Percentiles rank a stretch among this genome's conserved stretches.
Evolutionary conservation across 2,113 vertebrate genomes (phyloP).

Genomic region (Anas platyrhynchos): DNA sequence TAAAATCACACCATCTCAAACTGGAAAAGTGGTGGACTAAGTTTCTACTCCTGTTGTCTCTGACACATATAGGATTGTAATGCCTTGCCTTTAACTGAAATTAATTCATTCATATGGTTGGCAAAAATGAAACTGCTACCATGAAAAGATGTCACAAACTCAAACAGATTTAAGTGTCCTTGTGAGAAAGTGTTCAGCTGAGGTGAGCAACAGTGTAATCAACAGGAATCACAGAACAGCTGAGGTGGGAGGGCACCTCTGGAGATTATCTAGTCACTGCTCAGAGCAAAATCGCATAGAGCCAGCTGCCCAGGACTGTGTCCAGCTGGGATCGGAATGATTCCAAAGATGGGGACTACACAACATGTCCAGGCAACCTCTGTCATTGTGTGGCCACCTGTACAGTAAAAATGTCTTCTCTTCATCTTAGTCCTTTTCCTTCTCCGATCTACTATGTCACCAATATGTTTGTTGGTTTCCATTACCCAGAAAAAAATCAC

Average conservation of each 20-base stretch:
- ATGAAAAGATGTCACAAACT: neutral
- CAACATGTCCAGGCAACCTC: neutral
- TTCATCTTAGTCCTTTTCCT: neutral
- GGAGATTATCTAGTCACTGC: neutral
- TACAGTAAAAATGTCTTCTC: neutral
- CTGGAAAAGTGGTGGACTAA: neutral
- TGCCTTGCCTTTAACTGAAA: neutral
- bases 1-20: neutral
- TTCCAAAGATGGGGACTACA: neutral
- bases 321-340: neutral
- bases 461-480: neutral
- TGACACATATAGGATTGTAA: neutral
- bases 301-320: neutral
- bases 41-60: neutral
- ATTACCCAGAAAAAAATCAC: neutral
- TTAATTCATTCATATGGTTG: neutral
- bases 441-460: neutral
- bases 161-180: neutral
- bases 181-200: neutral
- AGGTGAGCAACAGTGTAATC: neutral
- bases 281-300: neutral
- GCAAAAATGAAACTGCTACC: conserved; percentile 1
- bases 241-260: neutral
- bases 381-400: neutral
- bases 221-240: neutral